Evolutionary conservation across 2,888 invertebrate genomes (phyloP).

Genomic region (Agrypnus murinus): DNA sequence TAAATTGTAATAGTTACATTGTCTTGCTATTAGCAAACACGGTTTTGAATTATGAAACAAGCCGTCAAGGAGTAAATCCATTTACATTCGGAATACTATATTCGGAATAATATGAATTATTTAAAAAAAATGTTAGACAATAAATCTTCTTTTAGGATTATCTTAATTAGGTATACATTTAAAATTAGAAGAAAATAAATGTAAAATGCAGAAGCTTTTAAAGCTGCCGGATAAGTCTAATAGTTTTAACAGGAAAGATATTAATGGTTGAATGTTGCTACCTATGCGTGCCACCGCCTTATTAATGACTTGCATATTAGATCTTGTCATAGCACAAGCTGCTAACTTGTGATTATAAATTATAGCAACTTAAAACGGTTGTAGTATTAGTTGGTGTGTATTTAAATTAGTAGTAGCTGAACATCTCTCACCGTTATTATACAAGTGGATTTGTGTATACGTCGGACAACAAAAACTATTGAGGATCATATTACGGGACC

Average conservation of each 20-base stretch:
- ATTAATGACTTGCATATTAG: constrained; percentile 30
- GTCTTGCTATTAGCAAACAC: no score
- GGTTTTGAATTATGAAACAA: no score
- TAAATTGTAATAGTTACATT: no score
- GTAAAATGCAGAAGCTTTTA: neutral
- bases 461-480: no score
- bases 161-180: no score
- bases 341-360: constrained; percentile 34
- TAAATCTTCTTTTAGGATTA: no score
- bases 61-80: no score
- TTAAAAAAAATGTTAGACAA: no score
- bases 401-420: constrained; percentile 16
- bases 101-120: no score
- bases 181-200: neutral
- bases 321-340: constrained; percentile 29
- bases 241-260: constrained; percentile 3
- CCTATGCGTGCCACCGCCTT: constrained; percentile 19
- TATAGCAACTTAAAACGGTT: constrained; percentile 24
- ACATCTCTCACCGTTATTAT: neutral
- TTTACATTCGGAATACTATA: no score
- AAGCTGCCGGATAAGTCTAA: neutral
- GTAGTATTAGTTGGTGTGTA: constrained; percentile 8
- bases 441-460: neutral
- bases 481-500: no score
- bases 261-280: constrained; percentile 26